Evolutionary conservation across 2,797 vertebrate genomes (phyloP).

Genomic region (Remorina albescens): DNA sequence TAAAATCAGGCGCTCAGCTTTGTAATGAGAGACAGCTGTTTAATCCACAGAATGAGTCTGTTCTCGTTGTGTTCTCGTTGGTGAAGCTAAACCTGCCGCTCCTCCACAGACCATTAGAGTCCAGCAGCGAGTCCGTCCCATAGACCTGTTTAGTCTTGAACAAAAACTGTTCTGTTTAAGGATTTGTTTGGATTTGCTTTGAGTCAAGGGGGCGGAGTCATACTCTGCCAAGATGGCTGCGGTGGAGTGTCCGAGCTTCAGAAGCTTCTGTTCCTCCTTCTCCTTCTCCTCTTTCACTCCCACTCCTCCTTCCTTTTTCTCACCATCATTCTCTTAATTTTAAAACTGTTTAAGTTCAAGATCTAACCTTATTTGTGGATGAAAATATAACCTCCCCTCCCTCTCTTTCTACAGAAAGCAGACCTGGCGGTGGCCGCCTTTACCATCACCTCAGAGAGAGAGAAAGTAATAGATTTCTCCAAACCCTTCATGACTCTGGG

Average conservation of each 20-base stretch:
- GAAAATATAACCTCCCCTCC: neutral
- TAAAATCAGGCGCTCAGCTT: neutral
- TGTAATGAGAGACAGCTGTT: neutral
- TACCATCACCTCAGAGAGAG: conserved; percentile 92
- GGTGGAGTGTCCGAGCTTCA: too few species aligned
- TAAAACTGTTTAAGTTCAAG: neutral
- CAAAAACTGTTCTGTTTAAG: too few species aligned
- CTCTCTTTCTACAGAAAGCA: conserved; percentile 84
- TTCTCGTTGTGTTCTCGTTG: conserved; percentile 14
- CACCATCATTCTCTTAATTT: neutral
- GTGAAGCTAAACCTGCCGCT: too few species aligned
- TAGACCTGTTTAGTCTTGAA: too few species aligned
- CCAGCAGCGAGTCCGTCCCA: too few species aligned
- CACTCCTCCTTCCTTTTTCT: neutral
- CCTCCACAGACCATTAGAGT: too few species aligned
- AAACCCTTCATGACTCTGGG: conserved; percentile 94
- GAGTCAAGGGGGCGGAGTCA: too few species aligned
- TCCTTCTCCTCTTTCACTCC: neutral
- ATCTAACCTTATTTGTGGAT: neutral
- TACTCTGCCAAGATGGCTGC: too few species aligned
- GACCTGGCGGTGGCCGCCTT: conserved; percentile 92
- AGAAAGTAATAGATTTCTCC: conserved; percentile 91
- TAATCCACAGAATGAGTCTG: conserved; percentile 3
- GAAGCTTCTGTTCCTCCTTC: neutral
- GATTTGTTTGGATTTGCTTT: too few species aligned